A percentile compares a stretch with the other conserved stretches of the same genome.
Conservation (phyloP, 2,888 invertebrate species). For the Drosophila mulleri region DNA sequence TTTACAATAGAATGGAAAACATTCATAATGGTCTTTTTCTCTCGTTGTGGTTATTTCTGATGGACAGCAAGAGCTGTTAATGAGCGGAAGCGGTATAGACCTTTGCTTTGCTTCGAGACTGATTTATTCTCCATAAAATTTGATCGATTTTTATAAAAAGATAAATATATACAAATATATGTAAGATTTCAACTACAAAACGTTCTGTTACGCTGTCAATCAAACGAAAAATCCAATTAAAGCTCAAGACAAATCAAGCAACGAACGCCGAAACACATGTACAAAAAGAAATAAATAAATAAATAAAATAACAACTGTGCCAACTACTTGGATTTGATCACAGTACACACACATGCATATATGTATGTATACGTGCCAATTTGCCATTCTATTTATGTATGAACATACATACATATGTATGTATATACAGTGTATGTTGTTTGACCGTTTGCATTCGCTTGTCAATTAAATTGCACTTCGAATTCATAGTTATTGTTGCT, state of each 20-base stretch:
- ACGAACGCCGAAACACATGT: not conserved
- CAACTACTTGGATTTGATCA: slow-evolving; percentile 54
- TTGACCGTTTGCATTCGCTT: slow-evolving; percentile 28
- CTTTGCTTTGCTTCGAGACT: slow-evolving; percentile 12
- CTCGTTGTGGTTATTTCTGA: slow-evolving; percentile 31
- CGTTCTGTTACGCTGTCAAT: slow-evolving; percentile 38
- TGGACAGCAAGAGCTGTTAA: slow-evolving; percentile 29
- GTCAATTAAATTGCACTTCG: slow-evolving; percentile 55
- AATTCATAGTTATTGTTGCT: slow-evolving; percentile 18
- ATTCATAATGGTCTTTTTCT: not conserved
- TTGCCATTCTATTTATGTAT: slow-evolving; percentile 34
- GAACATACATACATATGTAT: no score
- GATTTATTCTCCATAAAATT: slow-evolving; percentile 3
- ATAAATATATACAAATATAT: not conserved
- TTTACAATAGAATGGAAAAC: slow-evolving; percentile 38
- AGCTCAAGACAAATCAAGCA: slow-evolving; percentile 26
- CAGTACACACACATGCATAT: slow-evolving; percentile 15
- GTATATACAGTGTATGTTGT: slow-evolving; percentile 26
- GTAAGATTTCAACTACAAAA: slow-evolving; percentile 28
- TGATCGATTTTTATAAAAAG: slow-evolving; percentile 16
- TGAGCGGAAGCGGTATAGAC: slow-evolving; percentile 33
- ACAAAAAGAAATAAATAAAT: not conserved
- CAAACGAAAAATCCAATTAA: slow-evolving; percentile 39
- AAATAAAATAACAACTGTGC: slow-evolving; percentile 46
- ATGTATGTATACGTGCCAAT: slow-evolving; percentile 30